Evolutionary conservation across 1,140 invertebrate genomes (phyloP).

Genomic region (Solen grandis): DNA sequence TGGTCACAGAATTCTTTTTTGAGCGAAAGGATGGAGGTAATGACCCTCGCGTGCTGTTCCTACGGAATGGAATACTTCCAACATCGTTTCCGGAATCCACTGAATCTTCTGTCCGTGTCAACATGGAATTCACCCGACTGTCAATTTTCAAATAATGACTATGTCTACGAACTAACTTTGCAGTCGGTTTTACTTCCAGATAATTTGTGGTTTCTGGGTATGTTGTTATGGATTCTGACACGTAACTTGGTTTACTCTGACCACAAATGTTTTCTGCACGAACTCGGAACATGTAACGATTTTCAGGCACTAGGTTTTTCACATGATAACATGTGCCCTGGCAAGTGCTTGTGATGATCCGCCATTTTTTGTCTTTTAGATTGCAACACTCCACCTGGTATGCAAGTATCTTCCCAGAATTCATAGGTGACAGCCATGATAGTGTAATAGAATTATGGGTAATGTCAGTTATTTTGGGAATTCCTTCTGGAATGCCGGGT

Average conservation of each 20-base stretch:
- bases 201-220: conserved; percentile 46
- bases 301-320: conserved; percentile 92
- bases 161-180: conserved; percentile 61
- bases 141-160: conserved; percentile 72
- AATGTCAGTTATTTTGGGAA: conserved; percentile 60
- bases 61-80: conserved; percentile 60
- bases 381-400: conserved; percentile 72
- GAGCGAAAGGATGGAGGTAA: conserved; percentile 53
- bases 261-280: conserved; percentile 98
- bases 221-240: conserved; percentile 64
- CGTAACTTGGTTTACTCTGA: conserved; percentile 90
- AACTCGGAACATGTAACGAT: conserved; percentile 97
- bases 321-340: conserved; percentile 94
- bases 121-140: conserved; percentile 64
- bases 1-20: conserved; percentile 59
- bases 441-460: conserved; percentile 72
- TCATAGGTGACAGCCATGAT: conserved; percentile 67
- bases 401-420: conserved; percentile 67
- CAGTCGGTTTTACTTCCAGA: conserved; percentile 51
- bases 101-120: conserved; percentile 58
- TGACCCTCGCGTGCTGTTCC: conserved; percentile 59
- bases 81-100: conserved; percentile 46
- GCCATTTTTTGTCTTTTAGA: conserved; percentile 84
- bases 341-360: conserved; percentile 95
- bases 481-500: conserved; percentile 68